These are phyloP conservation scores for Hydrolagus colliei DNA, from an alignment of 2,797 vertebrate genomes.

Conservation along the genomic window DNA sequence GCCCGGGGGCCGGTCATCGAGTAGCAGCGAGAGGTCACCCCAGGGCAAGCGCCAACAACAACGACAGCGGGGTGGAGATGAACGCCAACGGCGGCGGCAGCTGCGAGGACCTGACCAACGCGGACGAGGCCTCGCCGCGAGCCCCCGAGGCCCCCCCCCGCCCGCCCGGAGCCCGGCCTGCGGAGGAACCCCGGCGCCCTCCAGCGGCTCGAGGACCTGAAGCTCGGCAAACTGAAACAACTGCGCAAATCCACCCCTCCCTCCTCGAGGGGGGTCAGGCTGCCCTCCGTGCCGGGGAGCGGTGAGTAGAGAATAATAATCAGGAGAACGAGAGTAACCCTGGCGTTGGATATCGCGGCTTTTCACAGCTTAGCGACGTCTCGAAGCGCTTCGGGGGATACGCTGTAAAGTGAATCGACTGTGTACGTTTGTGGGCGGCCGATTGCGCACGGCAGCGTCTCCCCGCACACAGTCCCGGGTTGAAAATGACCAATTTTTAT, in stretches of 20 bases:
- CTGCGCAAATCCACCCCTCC: constrained; percentile 68
- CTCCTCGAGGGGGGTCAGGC: constrained; percentile 59
- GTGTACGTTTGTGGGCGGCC: too few species aligned
- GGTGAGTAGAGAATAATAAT: constrained; percentile 53
- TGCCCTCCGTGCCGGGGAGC: constrained; percentile 68
- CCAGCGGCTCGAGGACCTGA: constrained; percentile 84
- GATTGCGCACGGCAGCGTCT: too few species aligned
- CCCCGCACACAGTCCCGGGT: too few species aligned
- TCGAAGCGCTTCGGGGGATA: too few species aligned
- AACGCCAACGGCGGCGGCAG: constrained; percentile 83
- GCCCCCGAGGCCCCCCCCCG: constrained; percentile 54
- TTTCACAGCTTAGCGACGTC: too few species aligned
- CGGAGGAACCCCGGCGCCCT: constrained; percentile 73
- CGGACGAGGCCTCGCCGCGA: constrained; percentile 67
- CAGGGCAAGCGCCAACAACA: constrained; percentile 90
- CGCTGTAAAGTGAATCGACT: too few species aligned
- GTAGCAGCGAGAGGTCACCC: constrained; percentile 90
- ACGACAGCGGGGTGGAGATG: constrained; percentile 96
- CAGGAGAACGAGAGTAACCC: too few species aligned
- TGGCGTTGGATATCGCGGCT: too few species aligned
- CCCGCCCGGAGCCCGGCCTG: constrained; percentile 64
- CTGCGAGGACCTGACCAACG: constrained; percentile 81
- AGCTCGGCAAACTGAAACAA: constrained; percentile 88
- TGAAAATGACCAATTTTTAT: too few species aligned
- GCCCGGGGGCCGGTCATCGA: constrained; percentile 85